phyloP scores from a whole-genome alignment of 37 sponge, comb jelly and placozoan species.

The Hexactinellida sp. region DNA sequence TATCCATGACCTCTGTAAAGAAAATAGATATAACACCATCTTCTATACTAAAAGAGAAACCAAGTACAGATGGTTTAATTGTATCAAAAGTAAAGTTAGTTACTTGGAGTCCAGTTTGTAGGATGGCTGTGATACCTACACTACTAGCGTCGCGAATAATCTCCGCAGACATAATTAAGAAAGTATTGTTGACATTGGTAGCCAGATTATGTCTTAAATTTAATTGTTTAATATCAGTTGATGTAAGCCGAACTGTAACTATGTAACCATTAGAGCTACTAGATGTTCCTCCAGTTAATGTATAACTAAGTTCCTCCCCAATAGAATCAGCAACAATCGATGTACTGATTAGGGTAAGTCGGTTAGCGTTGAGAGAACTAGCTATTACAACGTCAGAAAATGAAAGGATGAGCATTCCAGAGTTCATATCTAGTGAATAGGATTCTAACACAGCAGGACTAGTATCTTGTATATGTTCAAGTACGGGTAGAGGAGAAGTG shows the following conservation, averaged over 20 bases:
- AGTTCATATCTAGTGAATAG: conserved; percentile 72
- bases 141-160: conserved; percentile 35
- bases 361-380: conserved; percentile 29
- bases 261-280: conserved; percentile 45
- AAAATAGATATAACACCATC: conserved; percentile 33
- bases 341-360: conserved; percentile 39
- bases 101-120: conserved; percentile 30
- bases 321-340: conserved; percentile 19
- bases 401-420: conserved; percentile 40
- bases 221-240: conserved; percentile 49
- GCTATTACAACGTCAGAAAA: conserved; percentile 65
- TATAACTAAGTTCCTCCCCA: conserved; percentile 30
- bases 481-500: not conserved
- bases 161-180: conserved; percentile 30
- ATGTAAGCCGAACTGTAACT: conserved; percentile 35
- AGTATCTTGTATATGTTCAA: conserved; percentile 21
- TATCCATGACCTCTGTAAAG: conserved; percentile 67
- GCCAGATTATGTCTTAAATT: conserved; percentile 47
- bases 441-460: conserved; percentile 36
- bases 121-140: conserved; percentile 42
- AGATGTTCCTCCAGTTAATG: conserved; percentile 52
- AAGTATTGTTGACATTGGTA: conserved; percentile 52
- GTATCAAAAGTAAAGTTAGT: conserved; percentile 47
- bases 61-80: conserved; percentile 44
- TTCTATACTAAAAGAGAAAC: conserved; percentile 54